Conservation (phyloP, 2,888 invertebrate species). For the Creontiades dilutus region DNA sequence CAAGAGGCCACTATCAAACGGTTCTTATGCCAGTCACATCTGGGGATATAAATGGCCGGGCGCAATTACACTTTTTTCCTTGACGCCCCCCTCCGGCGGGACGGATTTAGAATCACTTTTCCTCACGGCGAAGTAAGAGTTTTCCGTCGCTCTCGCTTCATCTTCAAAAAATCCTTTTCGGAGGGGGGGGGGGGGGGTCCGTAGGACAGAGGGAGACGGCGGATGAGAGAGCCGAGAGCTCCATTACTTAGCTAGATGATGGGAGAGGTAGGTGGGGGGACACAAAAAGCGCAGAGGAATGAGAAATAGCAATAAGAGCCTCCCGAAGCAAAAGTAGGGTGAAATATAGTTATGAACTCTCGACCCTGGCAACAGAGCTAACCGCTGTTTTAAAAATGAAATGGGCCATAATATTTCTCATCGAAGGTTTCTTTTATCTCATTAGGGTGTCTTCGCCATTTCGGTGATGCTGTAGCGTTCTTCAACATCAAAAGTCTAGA, state of each 20-base stretch:
- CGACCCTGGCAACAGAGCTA: background rate
- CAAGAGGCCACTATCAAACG: slow-evolving; percentile 49
- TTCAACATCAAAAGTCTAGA: too few species aligned
- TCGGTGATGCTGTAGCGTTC: too few species aligned
- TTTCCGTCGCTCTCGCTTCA: background rate
- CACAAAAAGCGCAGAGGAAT: slow-evolving; percentile 4
- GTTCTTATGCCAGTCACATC: slow-evolving; percentile 54
- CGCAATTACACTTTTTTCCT: slow-evolving; percentile 61
- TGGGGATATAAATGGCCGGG: slow-evolving; percentile 53
- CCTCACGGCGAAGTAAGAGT: background rate
- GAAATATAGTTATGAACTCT: slow-evolving; percentile 63
- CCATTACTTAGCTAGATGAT: slow-evolving; percentile 64
- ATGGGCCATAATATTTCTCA: background rate
- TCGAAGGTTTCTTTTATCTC: slow-evolving; percentile 1
- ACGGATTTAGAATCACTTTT: slow-evolving; percentile 62
- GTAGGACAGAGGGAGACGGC: background rate
- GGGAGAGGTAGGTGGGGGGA: background rate
- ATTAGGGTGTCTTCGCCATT: background rate
- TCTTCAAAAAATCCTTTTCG: slow-evolving; percentile 44
- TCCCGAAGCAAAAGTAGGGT: slow-evolving; percentile 34
- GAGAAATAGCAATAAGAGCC: slow-evolving; percentile 56
- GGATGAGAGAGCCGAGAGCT: background rate
- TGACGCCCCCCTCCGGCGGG: slow-evolving; percentile 2
- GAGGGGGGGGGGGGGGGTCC: too few species aligned
- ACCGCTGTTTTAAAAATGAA: slow-evolving; percentile 33